Evolutionary conservation across 2,888 invertebrate species (phyloP).

Genomic region (Brachyptera putata): DNA sequence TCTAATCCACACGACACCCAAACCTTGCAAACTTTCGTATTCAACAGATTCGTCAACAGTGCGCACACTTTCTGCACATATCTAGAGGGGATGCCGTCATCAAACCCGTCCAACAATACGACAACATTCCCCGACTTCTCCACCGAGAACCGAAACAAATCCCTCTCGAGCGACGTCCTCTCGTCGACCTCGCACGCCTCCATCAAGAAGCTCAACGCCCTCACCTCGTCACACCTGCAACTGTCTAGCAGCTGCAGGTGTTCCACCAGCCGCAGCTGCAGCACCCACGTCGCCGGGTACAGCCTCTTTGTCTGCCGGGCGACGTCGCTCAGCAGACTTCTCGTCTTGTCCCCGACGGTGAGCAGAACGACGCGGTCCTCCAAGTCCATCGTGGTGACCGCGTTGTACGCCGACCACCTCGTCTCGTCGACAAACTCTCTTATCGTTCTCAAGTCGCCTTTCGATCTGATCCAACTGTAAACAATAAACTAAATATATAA

Average conservation of each 20-base stretch:
- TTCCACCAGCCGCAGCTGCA: background rate
- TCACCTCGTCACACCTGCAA: background rate
- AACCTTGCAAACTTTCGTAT: background rate
- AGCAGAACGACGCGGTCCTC: background rate
- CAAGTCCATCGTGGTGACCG: background rate
- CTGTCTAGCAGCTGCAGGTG: background rate
- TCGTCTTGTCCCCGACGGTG: background rate
- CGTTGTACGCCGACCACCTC: background rate
- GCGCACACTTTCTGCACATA: background rate
- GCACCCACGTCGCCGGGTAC: background rate
- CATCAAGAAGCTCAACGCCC: background rate
- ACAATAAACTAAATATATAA: too few relatives aligned
- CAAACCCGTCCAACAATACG: background rate
- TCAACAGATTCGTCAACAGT: background rate
- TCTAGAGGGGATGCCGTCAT: too few relatives aligned
- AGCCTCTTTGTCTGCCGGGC: background rate
- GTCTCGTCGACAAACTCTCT: background rate
- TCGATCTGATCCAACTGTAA: conserved; percentile 6
- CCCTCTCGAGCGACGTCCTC: background rate
- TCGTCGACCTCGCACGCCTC: background rate
- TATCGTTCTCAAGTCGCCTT: background rate
- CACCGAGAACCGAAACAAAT: background rate
- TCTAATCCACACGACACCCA: background rate
- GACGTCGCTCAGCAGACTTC: background rate
- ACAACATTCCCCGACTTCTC: background rate